phyloP scores from a whole-genome alignment of 1,140 invertebrate genomes.

The Drosophila serrata region DNA sequence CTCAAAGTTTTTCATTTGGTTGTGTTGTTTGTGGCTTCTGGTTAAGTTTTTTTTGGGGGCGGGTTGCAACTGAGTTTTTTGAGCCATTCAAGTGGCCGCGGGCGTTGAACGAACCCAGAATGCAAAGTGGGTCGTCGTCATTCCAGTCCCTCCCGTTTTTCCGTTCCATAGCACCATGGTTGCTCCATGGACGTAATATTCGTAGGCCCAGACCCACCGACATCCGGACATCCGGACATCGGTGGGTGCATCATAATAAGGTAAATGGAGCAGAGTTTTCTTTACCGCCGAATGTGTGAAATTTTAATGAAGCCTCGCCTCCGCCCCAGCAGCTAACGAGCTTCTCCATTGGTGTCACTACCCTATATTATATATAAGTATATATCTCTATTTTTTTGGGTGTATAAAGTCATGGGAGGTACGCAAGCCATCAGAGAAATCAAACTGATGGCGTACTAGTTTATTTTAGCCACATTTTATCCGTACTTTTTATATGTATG shows the following conservation, averaged over 20 bases:
- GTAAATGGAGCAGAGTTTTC: conserved; percentile 57
- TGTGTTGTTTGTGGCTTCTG: conserved; percentile 32
- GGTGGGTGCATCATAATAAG: conserved; percentile 24
- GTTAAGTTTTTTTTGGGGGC: conserved; percentile 20
- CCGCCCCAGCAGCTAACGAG: conserved; percentile 66
- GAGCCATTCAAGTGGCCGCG: conserved; percentile 61
- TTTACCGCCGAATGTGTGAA: conserved; percentile 71
- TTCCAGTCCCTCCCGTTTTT: conserved; percentile 20
- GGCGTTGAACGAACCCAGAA: conserved; percentile 50
- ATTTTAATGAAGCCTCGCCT: conserved; percentile 75
- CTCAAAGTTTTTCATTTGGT: conserved; percentile 40
- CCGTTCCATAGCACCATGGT: conserved; percentile 4
- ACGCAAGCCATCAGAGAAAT: conserved; percentile 25
- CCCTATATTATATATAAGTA: not conserved
- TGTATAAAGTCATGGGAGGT: conserved; percentile 3
- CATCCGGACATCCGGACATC: conserved; percentile 21
- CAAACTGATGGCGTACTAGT: conserved; percentile 12
- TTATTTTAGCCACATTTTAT: not conserved
- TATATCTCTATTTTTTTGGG: not conserved
- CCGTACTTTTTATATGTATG: not conserved
- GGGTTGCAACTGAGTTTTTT: conserved; percentile 52
- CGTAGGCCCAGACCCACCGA: conserved; percentile 35
- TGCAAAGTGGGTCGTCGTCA: conserved; percentile 70
- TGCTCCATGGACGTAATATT: conserved; percentile 52
- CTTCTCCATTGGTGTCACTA: conserved; percentile 33